Evolutionary conservation across 1,140 invertebrate genomes (phyloP), one percentile per base, ranked within the genome.

Genomic region (Pollicipes pollicipes): DNA sequence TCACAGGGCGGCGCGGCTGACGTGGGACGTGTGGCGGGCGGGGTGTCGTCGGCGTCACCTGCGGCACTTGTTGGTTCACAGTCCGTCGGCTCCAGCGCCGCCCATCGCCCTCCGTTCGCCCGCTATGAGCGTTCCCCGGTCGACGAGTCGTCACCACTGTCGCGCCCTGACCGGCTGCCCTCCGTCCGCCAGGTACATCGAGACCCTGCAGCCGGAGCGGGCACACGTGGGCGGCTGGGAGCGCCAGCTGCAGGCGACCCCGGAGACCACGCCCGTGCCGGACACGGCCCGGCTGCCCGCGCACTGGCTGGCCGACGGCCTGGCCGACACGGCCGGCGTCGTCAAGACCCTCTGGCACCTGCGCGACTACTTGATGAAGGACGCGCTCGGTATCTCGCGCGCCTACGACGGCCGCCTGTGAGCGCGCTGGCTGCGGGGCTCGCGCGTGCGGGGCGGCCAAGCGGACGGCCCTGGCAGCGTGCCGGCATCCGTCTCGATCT

Each of bases 291-390:
- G 73, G 16, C 68, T 73, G 37, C 91, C 91, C 0, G 83, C 85
- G 0, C 86, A 93, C 75, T 96, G 93, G 94, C 82, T 96, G 66
- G 88, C 87, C 0, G 88, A 91, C 77, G 90, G 90, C 45, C 85
- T 87, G 74, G 89, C 89, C 45, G 45, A 58, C 45, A 58, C 13
- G 13, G 21, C 45, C 8, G 3, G 10, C 45, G 86, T 93, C 21
- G 82, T 93, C n/a, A 90, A 90, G 78, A 94, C 94, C 4, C 82
- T 99, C 27, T 98, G 95, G 88, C 88, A 93, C 28, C 81, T 99
- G 16, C 83, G 95, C 72, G 93, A 98, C 79, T 92, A 93, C 78
- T 91, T 99, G 90, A 85, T 95, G 81, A 88, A 87, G 77, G 92
- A 95, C 78, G 87, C 90, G 26, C 81, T 93, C 70, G 81, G 78